These are phyloP conservation scores for Dromaius novaehollandiae DNA, from an alignment of 2,113 vertebrate species.

Conservation along the genomic window DNA sequence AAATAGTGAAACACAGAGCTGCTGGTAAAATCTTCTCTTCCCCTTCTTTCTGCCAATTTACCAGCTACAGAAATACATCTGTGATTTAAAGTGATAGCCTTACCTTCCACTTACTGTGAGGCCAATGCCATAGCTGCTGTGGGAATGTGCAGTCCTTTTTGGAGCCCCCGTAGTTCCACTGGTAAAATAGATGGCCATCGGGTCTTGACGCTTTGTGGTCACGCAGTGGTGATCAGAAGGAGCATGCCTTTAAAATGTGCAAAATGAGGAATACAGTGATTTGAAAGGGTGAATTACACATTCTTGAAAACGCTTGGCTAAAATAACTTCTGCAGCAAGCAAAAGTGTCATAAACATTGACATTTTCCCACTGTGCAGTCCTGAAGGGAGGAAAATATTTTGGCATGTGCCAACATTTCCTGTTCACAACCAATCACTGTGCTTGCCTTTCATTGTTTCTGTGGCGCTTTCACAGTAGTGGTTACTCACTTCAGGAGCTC, in stretches of 20 bases:
- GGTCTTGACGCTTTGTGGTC: conserved; percentile 75
- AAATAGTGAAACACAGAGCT: background rate
- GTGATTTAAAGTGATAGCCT: background rate
- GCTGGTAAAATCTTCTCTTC: background rate
- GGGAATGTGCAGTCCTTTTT: conserved; percentile 84
- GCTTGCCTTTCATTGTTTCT: background rate
- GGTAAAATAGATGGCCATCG: conserved; percentile 85
- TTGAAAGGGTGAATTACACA: background rate
- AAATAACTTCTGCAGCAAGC: background rate
- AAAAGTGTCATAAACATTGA: background rate
- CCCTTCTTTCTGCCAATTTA: background rate
- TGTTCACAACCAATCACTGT: background rate
- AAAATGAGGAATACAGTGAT: background rate
- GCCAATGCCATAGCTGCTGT: conserved; percentile 81
- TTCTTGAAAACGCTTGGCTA: background rate
- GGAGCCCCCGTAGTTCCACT: conserved; percentile 83
- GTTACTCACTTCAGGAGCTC: conserved; percentile 77
- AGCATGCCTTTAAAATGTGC: conserved; percentile 61
- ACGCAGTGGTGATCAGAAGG: conserved; percentile 76
- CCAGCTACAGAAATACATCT: background rate
- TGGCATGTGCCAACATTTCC: background rate
- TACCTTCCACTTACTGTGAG: conserved; percentile 81
- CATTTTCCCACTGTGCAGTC: background rate
- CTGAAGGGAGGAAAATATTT: background rate
- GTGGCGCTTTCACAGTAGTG: background rate